phyloP scores from a whole-genome alignment of 2,888 invertebrate genomes.

The Cantharis flavilabris region DNA sequence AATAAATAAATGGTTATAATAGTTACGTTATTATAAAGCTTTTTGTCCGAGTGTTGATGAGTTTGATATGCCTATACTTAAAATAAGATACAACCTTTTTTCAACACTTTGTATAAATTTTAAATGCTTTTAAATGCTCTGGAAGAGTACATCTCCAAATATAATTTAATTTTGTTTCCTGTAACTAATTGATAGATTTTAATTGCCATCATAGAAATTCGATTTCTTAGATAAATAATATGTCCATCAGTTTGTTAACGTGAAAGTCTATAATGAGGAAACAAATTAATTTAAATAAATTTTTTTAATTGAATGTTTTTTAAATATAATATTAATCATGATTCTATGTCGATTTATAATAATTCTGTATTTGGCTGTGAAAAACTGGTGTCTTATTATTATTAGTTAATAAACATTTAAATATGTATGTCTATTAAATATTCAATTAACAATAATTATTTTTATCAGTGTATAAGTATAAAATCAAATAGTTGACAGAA shows the following conservation, averaged over 20 bases:
- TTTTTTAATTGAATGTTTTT: conserved; percentile 1
- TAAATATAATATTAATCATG: conserved; percentile 15
- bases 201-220: not conserved
- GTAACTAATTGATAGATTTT: not conserved
- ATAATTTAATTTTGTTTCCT: not conserved
- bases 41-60: no score
- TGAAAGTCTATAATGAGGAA: not conserved
- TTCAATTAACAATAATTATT: not conserved
- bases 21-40: no score
- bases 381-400: conserved; percentile 35
- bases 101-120: not conserved
- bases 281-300: not conserved
- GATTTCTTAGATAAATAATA: not conserved
- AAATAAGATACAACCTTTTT: no score
- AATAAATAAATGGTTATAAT: no score
- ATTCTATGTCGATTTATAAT: conserved; percentile 33
- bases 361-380: conserved; percentile 50
- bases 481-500: not conserved
- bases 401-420: conserved; percentile 4
- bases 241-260: not conserved
- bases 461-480: conserved; percentile 1
- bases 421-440: not conserved
- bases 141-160: not conserved
- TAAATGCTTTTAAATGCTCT: not conserved
- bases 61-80: no score